A percentile compares a stretch with the other conserved stretches of the same genome.
Evolutionary conservation across 1,140 invertebrate species (phyloP).

Genomic region (Heliconius eleuchia): DNA sequence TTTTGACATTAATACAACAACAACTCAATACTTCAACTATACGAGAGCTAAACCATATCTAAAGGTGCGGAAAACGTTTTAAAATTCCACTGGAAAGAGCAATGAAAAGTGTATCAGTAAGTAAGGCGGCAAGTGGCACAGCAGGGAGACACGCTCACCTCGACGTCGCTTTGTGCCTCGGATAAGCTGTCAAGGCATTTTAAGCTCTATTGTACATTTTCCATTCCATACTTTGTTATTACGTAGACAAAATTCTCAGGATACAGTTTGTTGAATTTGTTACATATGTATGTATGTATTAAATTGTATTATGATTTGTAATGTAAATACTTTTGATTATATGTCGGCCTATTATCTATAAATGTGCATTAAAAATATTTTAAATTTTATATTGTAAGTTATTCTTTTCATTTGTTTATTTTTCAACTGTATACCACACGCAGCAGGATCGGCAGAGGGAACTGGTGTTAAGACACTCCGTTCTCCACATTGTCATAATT

Average conservation of each 20-base stretch:
- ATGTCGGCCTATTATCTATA: too few relatives aligned
- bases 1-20: not conserved
- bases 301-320: not conserved
- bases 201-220: conserved; percentile 37
- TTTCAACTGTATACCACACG: too few relatives aligned
- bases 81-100: conserved; percentile 25
- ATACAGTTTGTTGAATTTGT: conserved; percentile 34
- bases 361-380: too few relatives aligned
- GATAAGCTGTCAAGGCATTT: conserved; percentile 42
- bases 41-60: conserved; percentile 13
- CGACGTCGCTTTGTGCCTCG: conserved; percentile 37
- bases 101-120: conserved; percentile 37
- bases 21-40: conserved; percentile 10
- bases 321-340: not conserved
- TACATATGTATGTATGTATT: not conserved
- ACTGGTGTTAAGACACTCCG: too few relatives aligned
- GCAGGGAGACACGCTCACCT: conserved; percentile 30
- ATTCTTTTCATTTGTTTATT: too few relatives aligned
- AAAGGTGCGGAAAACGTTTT: conserved; percentile 21
- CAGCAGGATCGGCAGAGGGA: too few relatives aligned
- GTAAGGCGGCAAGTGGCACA: conserved; percentile 38
- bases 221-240: conserved; percentile 32
- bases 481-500: too few relatives aligned
- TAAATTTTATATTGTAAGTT: too few relatives aligned
- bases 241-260: conserved; percentile 30